These are phyloP conservation scores for Seriola aureovittata DNA, from an alignment of 2,113 vertebrate genomes.

Conservation along the genomic window DNA sequence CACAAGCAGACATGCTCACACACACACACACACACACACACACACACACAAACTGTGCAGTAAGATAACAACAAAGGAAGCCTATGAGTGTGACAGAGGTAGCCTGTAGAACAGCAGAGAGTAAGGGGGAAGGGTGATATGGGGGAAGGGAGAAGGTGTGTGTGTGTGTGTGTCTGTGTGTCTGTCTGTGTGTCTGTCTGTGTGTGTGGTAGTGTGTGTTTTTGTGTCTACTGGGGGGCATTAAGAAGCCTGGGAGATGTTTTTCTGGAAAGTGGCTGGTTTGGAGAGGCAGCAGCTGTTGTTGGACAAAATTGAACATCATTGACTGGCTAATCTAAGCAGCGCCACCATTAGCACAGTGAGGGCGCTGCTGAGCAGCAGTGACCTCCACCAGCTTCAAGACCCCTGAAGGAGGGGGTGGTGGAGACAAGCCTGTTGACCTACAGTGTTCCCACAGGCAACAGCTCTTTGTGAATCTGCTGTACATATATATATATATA, in stretches of 20 bases:
- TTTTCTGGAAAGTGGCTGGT: constrained; percentile 56
- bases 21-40: constrained; percentile 8
- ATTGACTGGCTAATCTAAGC: constrained; percentile 30
- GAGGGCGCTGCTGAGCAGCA: constrained; percentile 53
- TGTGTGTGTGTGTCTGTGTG: constrained; percentile 4
- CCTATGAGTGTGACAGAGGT: constrained; percentile 50
- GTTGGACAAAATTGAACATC: constrained; percentile 37
- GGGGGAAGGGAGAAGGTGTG: neutral
- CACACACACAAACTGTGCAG: constrained; percentile 46
- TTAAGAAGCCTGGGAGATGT: constrained; percentile 54
- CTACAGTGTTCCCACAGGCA: constrained; percentile 40
- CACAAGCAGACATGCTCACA: constrained; percentile 1
- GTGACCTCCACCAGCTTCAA: constrained; percentile 42
- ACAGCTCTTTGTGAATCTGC: constrained; percentile 34
- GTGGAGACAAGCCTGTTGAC: constrained; percentile 43
- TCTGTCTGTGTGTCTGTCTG: neutral
- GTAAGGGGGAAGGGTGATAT: constrained; percentile 26
- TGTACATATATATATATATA: constrained; percentile 13
- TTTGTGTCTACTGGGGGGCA: neutral
- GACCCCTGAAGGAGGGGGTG: constrained; percentile 35
- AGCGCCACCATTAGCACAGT: constrained; percentile 5
- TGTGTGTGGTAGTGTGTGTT: neutral
- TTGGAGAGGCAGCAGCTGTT: constrained; percentile 62
- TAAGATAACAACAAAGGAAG: constrained; percentile 53
- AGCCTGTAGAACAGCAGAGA: constrained; percentile 40